phyloP scores from a whole-genome alignment of 1,140 invertebrate species.

The Drosophila nikananu region DNA sequence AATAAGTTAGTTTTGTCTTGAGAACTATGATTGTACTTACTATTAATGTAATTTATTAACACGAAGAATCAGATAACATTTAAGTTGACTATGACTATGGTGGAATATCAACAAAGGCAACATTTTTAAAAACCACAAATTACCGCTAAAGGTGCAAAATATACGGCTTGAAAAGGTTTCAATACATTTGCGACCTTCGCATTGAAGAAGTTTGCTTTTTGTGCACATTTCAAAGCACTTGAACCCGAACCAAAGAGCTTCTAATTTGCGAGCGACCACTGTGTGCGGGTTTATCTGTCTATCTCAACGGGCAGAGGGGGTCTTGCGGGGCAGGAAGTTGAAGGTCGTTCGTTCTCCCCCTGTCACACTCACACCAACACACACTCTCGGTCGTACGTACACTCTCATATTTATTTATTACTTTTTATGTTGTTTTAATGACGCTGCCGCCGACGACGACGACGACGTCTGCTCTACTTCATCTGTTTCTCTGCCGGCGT shows the following conservation, averaged over 20 bases:
- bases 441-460: constrained; percentile 54
- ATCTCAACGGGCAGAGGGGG: constrained; percentile 14
- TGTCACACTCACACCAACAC: constrained; percentile 44
- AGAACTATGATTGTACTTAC: not conserved
- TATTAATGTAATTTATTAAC: not conserved
- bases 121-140: too few species aligned
- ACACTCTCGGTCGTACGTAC: constrained; percentile 42
- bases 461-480: constrained; percentile 68
- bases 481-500: constrained; percentile 45
- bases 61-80: not conserved
- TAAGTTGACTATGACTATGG: not conserved
- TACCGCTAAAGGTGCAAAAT: not conserved
- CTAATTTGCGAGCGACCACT: constrained; percentile 49
- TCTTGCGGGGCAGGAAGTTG: constrained; percentile 74
- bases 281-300: constrained; percentile 43
- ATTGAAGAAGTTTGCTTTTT: constrained; percentile 14
- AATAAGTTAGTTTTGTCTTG: too few species aligned
- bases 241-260: constrained; percentile 26
- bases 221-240: constrained; percentile 14
- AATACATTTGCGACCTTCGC: constrained; percentile 24
- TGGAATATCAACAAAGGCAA: not conserved
- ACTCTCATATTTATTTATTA: constrained; percentile 81
- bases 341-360: constrained; percentile 80
- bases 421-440: constrained; percentile 84
- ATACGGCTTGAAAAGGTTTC: not conserved